These are phyloP conservation scores for Thermophis baileyi DNA, from an alignment of 2,113 vertebrate species.

Conservation along the genomic window DNA sequence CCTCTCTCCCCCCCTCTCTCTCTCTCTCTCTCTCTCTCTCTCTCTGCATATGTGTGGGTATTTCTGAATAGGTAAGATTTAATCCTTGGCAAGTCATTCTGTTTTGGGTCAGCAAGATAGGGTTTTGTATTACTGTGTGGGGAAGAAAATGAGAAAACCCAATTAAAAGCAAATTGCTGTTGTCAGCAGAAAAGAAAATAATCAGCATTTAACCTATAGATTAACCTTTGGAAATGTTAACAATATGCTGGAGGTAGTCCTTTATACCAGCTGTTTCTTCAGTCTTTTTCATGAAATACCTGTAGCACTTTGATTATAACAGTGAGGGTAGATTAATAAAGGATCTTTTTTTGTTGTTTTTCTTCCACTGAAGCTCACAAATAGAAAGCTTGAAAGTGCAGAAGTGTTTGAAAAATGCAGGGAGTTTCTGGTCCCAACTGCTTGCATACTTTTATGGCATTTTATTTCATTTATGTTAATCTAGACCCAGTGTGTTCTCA, in stretches of 20 bases:
- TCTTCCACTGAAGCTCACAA: not conserved
- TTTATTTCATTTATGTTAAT: not conserved
- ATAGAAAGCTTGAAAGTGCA: not conserved
- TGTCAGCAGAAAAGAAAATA: not conserved
- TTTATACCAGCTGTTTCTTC: constrained; percentile 6
- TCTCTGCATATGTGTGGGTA: not conserved
- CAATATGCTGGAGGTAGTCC: not conserved
- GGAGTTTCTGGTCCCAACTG: not conserved
- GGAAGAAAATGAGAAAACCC: not conserved
- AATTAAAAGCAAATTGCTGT: constrained; percentile 31
- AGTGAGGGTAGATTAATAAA: not conserved
- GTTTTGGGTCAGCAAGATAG: constrained; percentile 22
- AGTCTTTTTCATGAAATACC: not conserved
- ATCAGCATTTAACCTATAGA: not conserved
- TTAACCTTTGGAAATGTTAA: constrained; percentile 40
- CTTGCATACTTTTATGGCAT: not conserved
- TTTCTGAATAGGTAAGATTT: constrained; percentile 19
- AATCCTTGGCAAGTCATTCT: not conserved
- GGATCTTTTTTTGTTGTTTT: rapidly evolving
- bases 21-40: rapidly evolving
- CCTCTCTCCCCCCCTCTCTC: not conserved
- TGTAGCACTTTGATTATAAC: constrained; percentile 13
- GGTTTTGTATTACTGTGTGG: not conserved
- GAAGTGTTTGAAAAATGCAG: not conserved
- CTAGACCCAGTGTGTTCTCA: not conserved